Evolutionary conservation across 2,888 invertebrate genomes (phyloP).

Genomic region (Rhagonycha lutea): DNA sequence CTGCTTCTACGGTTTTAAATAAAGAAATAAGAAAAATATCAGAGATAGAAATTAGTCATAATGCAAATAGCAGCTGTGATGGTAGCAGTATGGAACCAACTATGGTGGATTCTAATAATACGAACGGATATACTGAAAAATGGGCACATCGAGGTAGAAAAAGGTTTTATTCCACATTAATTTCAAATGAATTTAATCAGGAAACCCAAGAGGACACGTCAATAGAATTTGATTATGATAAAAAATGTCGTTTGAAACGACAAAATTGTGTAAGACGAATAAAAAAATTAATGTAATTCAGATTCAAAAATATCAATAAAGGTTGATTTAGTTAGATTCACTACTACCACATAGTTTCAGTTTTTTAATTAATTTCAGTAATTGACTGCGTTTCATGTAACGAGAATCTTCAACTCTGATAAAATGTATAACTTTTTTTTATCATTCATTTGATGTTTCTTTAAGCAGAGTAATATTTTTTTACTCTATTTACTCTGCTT

Average conservation of each 20-base stretch:
- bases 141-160: conserved; percentile 46
- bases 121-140: conserved; percentile 48
- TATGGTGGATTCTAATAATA: conserved; percentile 48
- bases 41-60: conserved; percentile 4
- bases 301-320: neutral
- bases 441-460: too few species aligned
- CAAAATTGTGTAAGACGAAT: conserved; percentile 64
- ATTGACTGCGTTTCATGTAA: too few species aligned
- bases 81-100: conserved; percentile 43
- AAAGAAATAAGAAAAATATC: conserved; percentile 33
- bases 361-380: too few species aligned
- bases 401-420: too few species aligned
- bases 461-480: too few species aligned
- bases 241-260: conserved; percentile 55
- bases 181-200: conserved; percentile 27
- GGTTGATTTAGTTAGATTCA: too few species aligned
- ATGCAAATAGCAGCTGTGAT: neutral
- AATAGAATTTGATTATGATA: conserved; percentile 46
- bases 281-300: conserved; percentile 40
- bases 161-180: conserved; percentile 29
- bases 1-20: neutral
- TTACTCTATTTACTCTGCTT: too few species aligned
- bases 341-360: too few species aligned
- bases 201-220: conserved; percentile 35
- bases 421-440: too few species aligned